Base-by-base conservation (phyloP, 1,140 invertebrate species). In the Littorina saxatilis region DNA sequence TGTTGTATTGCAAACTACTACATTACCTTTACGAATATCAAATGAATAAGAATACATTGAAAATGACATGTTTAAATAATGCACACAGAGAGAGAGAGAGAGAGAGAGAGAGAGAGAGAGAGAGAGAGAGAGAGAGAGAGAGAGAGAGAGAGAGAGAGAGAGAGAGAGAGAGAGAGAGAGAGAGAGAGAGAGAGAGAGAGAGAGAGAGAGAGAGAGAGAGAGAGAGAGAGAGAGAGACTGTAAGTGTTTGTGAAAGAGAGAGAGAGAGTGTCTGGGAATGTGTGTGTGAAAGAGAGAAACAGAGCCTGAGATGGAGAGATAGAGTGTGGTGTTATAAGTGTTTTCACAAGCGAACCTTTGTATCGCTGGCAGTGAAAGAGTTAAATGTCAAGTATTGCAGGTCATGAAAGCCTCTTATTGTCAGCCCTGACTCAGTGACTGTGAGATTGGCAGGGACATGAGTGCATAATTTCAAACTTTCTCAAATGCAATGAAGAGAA, bases 111-210 rank as follows among this genome's bases (percentile, higher is more conserved):
- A 50, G 47, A 50, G 20, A 20, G 20, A 9, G 20, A 20, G 20
- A 50, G 47, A 50, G 47, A 50, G 47, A 50, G 47, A 50, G 9
- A 50, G 47, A 50, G 47, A 50, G 9, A 68, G 63, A 68, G 63
- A 68, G 11, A 68, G 63, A 68, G 63, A 68, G 63, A 68, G 63
- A 68, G 63, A 68, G 63, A 68, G 63, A 68, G 63, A 68, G 63
- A 68, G 63, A 68, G 63, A 27, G n/a, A 27, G n/a, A 13, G 63
- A 68, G n/a, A 68, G 63, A 68, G 63, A 68, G 63, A 68, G 63
- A 68, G 63, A 68, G 63, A 68, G 63, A 68, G 63, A 68, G 11
- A 13, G n/a, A 35, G 11, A 35, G 63, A 35, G 63, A 35, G 63
- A 35, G 7, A 35, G 11, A 68, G 63, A 35, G 35, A 35, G 35